phyloP scores from a whole-genome alignment of 2,888 invertebrate species.

The Hipparchia sbordonii region DNA sequence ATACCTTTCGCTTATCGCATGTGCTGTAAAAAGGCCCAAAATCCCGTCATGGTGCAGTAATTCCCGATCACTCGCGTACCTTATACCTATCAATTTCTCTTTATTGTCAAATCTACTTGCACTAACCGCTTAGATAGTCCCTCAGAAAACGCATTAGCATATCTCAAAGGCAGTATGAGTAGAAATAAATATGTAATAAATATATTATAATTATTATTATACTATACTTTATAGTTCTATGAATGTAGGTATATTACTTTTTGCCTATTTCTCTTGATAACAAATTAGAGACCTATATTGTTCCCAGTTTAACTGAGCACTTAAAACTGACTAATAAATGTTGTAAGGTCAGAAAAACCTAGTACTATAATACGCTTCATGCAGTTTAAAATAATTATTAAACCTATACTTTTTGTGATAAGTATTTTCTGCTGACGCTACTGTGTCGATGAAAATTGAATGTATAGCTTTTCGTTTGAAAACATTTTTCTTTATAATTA shows the following conservation, averaged over 20 bases:
- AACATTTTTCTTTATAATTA: background rate
- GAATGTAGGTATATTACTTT: slow-evolving; percentile 20
- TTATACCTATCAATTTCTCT: slow-evolving; percentile 46
- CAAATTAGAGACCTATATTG: background rate
- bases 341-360: background rate
- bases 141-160: slow-evolving; percentile 39
- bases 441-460: background rate
- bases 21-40: background rate
- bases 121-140: slow-evolving; percentile 27
- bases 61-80: slow-evolving; percentile 23
- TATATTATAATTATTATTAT: slow-evolving; percentile 26
- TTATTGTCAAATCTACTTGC: slow-evolving; percentile 67
- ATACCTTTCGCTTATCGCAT: too few species aligned
- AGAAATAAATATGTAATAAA: slow-evolving; percentile 43
- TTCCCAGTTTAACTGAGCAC: slow-evolving; percentile 12
- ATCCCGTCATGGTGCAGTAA: slow-evolving; percentile 4
- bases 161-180: slow-evolving; percentile 45
- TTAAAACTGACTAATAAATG: background rate
- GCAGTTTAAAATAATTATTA: background rate
- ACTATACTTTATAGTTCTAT: slow-evolving; percentile 17
- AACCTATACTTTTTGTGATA: background rate
- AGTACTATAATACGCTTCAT: background rate
- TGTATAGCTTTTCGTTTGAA: background rate
- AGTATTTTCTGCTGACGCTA: background rate
- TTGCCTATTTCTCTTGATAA: slow-evolving; percentile 1